Percentiles rank a stretch among this genome's conserved stretches.
Conservation (phyloP, 2,113 vertebrate genomes). For the Centrocercus urophasianus region DNA sequence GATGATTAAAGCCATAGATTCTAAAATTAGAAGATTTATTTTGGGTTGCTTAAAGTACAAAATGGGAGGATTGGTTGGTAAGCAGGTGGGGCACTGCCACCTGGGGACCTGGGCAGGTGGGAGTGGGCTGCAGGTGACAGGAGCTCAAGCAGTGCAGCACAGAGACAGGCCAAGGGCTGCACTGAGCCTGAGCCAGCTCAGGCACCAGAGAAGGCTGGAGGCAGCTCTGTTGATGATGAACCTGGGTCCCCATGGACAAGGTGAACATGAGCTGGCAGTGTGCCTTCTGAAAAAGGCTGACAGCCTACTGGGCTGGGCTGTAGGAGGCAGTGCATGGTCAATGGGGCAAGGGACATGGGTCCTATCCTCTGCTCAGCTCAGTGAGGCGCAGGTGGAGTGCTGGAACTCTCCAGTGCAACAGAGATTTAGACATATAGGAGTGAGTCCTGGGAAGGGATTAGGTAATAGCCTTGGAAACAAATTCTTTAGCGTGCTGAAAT, state of each 20-base stretch:
- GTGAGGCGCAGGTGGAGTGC: neutral
- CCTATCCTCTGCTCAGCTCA: neutral
- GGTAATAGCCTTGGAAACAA: neutral
- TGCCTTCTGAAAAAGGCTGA: neutral
- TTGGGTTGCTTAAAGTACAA: neutral
- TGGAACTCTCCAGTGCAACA: neutral
- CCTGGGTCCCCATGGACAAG: neutral
- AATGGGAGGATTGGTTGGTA: neutral
- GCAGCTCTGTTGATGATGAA: neutral
- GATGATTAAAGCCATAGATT: neutral
- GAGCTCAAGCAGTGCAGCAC: neutral
- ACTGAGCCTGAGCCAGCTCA: no score
- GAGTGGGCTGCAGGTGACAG: neutral
- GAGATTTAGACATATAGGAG: fast-evolving
- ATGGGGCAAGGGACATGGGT: neutral
- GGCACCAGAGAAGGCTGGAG: neutral
- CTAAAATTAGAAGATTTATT: neutral
- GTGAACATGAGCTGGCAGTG: neutral
- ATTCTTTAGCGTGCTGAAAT: fast-evolving
- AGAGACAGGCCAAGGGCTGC: no score
- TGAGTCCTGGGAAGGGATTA: neutral
- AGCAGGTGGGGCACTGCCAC: neutral
- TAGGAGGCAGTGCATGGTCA: neutral
- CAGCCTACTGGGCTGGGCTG: neutral
- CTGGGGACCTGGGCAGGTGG: neutral